Base-by-base conservation (phyloP, 2,797 vertebrate species). In the Lepus townsendii region DNA sequence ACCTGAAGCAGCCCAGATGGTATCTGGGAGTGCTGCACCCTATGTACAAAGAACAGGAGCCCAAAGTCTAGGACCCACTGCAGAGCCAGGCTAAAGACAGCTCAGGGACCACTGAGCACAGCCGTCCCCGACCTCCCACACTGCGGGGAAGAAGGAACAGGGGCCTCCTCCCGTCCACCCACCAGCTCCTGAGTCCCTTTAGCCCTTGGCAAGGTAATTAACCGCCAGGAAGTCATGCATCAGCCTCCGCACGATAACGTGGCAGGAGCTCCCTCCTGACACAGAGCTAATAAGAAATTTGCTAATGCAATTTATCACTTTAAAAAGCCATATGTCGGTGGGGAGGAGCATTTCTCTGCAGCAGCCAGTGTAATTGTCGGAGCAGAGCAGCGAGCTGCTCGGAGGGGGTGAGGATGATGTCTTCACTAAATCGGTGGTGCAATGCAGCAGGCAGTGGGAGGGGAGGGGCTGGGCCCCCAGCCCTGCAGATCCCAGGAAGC, bases 391-490 rank as follows among this genome's bases (percentile, higher is more conserved):
- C 95, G 88, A 97, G 98, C 92, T 90, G 97, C 98, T 97, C 93
- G 77, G 98, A 97, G 98, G 96, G 98, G 98, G 97, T 97, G 97
- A 97, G 96, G 97, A 97, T 93, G 97, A 98, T 97, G 98, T 98
- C 98, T 98, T 98, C 97, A 98, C 95, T 97, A 97, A 98, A 97
- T 97, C 97, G 97, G 97, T 98, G 98, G 98, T 97, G 98, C 98
- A 98, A 98, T 98, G 98, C 98, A 98, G 98, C 98, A 98, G 97
- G 97, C 92, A 6, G 30, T 13, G 66, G 96, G 97, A 96, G 92
- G 96, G 97, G 60, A 12, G 6, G 47, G 30, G 38, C 76, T 77
- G 52, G 47, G 57, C 19, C 35, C 63, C 66, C 35, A 71, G 13
- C 38, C 35, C 85, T 62, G 66, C 8, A 3, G 19, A 16, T 91